Evolutionary conservation across 2,113 vertebrate genomes (phyloP), one percentile per base, ranked within the genome.

Genomic region (Pontoporia blainvillei): DNA sequence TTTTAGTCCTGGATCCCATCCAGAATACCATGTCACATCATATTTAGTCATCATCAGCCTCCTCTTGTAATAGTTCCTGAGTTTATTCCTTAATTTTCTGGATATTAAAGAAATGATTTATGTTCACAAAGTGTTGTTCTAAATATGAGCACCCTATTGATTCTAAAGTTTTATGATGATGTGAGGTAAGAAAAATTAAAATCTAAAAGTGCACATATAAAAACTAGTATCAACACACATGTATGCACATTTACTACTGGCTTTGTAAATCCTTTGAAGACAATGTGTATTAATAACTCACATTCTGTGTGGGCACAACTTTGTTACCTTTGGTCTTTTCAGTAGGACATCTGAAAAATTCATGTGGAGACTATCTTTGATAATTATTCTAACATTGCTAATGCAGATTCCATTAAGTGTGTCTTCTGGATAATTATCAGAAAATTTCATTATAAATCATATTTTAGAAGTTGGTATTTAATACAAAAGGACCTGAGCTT

Each of bases 401-500:
- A 39, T 49, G 57, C 10, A 75, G 17, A 96, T 57, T 82, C 8
- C n/a, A 46, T 52, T 71, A 84, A 83, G 29, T 81, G 5, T 75
- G 31, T 61, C 54, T 76, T 88, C 11, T 72, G 27, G 21, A 82
- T n/a, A 93, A 86, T 88, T 91, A 52, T 49, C 25, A 88, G 34
- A 79, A 75, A 94, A 25, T 52, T 81, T 75, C n/a, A 85, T 15
- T 57, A 21, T 8, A 78, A 73, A 57, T 31, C 29, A 49, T 71
- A 89, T 75, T 94, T 89, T 86, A 59, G 95, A 86, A 92, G 18
- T 90, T 94, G 18, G 2, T 76, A 39, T 36, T 96, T 83, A 91
- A 71, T 86, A 13, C 14, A 90, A 92, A 86, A 90, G 67, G 75
- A 75, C 46, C 2, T 66, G n/a, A 90, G 29, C 57, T 82, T 85